A percentile compares a stretch with the other conserved stretches of the same genome.
phyloP scores from a whole-genome alignment of 1,140 invertebrate species.

The Bombus confusus region DNA sequence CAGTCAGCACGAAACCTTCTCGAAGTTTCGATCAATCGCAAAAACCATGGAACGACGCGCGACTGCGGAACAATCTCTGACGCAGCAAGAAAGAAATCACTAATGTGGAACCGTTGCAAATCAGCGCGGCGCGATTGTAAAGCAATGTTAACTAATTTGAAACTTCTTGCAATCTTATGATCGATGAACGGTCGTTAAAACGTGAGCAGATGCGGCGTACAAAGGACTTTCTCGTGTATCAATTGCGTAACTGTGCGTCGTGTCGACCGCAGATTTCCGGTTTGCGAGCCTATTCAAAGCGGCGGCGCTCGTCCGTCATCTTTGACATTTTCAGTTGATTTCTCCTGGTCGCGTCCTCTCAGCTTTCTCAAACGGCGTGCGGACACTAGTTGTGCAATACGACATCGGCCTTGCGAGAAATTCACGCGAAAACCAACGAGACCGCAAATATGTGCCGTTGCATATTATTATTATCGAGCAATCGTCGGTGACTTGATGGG shows the following conservation, averaged over 20 bases:
- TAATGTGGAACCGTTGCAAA: not conserved
- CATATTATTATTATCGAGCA: too few relatives aligned
- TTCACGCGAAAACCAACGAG: not conserved
- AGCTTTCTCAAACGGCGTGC: conserved; percentile 57
- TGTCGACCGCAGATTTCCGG: conserved; percentile 30
- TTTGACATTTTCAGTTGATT: conserved; percentile 67
- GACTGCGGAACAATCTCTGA: not conserved
- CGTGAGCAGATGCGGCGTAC: not conserved
- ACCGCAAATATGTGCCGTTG: too few relatives aligned
- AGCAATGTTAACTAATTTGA: too few relatives aligned
- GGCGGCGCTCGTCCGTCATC: conserved; percentile 45
- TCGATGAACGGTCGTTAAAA: not conserved
- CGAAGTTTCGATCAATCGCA: not conserved
- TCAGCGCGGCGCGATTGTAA: too few relatives aligned
- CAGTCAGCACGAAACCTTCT: not conserved
- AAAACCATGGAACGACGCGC: not conserved
- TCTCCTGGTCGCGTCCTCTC: not conserved
- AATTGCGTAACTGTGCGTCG: conserved; percentile 2
- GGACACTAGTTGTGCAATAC: conserved; percentile 55
- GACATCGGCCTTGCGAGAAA: conserved; percentile 53
- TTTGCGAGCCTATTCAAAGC: conserved; percentile 7
- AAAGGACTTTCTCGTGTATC: conserved; percentile 3
- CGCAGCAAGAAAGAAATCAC: not conserved
- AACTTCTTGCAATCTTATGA: not conserved
- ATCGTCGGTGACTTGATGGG: not conserved